Base-by-base conservation (phyloP, 2,888 invertebrate genomes). In the Cephonodes hylas region DNA sequence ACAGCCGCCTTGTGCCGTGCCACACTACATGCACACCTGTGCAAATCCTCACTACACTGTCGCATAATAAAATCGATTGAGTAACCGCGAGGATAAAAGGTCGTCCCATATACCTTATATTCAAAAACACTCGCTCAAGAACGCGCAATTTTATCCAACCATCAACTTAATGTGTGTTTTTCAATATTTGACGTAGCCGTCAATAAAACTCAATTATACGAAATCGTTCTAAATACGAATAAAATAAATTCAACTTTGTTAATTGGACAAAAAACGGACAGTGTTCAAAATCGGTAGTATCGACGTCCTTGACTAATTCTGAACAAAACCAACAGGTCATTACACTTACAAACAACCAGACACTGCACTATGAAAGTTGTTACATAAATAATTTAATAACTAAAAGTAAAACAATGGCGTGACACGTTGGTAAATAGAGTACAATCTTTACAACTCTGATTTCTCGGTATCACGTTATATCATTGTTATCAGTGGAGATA, bases 371-470 rank as follows among this genome's bases (percentile, higher is more conserved):
- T 53, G 60, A 60, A 53, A 60, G 60, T 27, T 60, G 60, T 60
- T 60, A 60, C 60, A 53, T 53, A 53, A 53, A 53, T 42, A 48
- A 38, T 18, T 42, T 27, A 23, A 53, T 60, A 42, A 53, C 42
- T 38, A 20, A 42, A 53, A 25, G 20, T 59, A 65, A 45, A 66
- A 71, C 66, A 72, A 70, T 72, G 72, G 72, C 70, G 75, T 70
- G 69, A 69, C 67, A 74, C 66, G 71, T 67, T 64, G 70, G 66
- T 70, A 68, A 73, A 77, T 74, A 79, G 72, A 76, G 53, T 61
- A 53, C 58, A 84, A 86, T 86, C 85, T 88, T 87, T 86, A 87
- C 84, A 84, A 85, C 84, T 85, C 74, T 76, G 73, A 80, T 85
- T 88, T 87, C 83, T 76, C 74, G 68, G 81, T 81, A 84, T 79